Evolutionary conservation across 2,113 vertebrate genomes (phyloP), one percentile per base, ranked within the genome.

Genomic region (Cochlearius cochlearius): DNA sequence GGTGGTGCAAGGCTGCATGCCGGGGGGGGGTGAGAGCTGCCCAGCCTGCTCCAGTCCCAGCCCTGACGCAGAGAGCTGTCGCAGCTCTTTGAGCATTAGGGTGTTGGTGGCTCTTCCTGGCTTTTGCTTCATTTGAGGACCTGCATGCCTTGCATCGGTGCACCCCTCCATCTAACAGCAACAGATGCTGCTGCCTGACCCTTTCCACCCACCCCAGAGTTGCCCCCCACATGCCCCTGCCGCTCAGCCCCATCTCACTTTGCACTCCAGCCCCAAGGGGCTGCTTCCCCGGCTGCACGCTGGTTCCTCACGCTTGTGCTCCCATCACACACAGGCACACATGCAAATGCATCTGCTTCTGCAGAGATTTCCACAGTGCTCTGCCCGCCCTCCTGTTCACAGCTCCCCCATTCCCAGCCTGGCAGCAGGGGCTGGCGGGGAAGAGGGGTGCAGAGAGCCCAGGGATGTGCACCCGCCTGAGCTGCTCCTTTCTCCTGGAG

Each of bases 1-100:
- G 2, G 39, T 32, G 18, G 59, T 69, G 17, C 47, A 47, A 71
- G 43, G 7, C 34, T 34, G 22, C 0, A 0, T 30, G 62, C 0
- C 15, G 15, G 41, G 1, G 23, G 8, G 58, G 41, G 4, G 5
- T 45, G 43, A 82, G 29, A 55, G 2, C 17, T 87, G 47, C 59
- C 17, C 45, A 80, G 30, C 5, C 47, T 58, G 5, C 47, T 38
- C 12, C 41, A 62, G 23, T 45, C 30, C 47, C 62, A 83, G 50
- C 26, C 23, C 18, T 0, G 0, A 32, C 20, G 16, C 1, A 0
- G 29, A 52, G 4, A 47, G 18, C 13, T 63, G 26, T 20, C 34
- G 23, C 10, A n/a, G 34, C 10, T 53, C 43, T 78, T 74, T 23
- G 47, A 15, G 19, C n/a, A 27, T 30, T 32, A 64, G 9, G 18